Percentiles rank a stretch among this genome's conserved stretches.
phyloP scores from a whole-genome alignment of 1,140 invertebrate genomes.

The Rhagoletis pomonella region DNA sequence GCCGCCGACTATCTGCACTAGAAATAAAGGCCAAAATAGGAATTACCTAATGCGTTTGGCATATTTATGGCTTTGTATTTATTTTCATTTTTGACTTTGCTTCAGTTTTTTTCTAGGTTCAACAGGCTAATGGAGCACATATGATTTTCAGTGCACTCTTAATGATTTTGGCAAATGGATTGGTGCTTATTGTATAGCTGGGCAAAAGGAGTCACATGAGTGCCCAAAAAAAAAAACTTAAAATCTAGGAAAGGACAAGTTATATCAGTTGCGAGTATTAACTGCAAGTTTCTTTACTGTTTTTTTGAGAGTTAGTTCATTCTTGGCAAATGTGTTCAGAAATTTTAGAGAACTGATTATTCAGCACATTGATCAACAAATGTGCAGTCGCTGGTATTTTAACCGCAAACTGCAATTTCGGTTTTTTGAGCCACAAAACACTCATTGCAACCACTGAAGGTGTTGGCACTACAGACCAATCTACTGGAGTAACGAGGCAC shows the following conservation, averaged over 20 bases:
- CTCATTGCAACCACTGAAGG: background rate
- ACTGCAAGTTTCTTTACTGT: background rate
- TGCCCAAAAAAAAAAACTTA: no score
- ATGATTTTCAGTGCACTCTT: background rate
- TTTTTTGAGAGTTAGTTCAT: background rate
- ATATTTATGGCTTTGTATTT: background rate
- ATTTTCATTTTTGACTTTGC: background rate
- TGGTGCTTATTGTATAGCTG: background rate
- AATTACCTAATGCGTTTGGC: background rate
- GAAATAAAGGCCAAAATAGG: background rate
- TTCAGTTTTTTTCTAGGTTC: background rate
- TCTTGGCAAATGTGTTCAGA: background rate
- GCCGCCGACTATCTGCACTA: background rate
- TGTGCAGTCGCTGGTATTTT: background rate
- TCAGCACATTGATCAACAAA: background rate
- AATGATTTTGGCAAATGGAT: background rate
- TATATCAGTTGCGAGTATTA: no score
- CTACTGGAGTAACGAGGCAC: background rate
- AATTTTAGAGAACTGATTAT: no score
- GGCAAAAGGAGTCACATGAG: no score
- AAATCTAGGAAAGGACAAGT: no score
- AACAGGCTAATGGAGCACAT: background rate
- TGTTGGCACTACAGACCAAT: background rate
- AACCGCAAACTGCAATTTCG: background rate
- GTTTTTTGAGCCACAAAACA: background rate